Base-by-base conservation (phyloP, 1,140 invertebrate genomes). In the Megalopta genalis region DNA sequence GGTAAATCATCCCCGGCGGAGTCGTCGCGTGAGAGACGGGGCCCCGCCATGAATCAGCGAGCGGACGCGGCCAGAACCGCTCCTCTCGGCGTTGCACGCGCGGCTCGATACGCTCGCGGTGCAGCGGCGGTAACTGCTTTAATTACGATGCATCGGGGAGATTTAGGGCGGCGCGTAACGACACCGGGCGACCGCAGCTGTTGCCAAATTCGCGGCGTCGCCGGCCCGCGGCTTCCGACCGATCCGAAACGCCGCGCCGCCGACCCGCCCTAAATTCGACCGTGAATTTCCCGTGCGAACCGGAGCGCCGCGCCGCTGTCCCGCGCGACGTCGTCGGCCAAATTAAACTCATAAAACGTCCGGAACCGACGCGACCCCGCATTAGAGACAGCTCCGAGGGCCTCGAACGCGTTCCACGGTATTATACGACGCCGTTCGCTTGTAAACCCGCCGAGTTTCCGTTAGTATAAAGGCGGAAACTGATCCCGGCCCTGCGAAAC, bases 261-360 rank as follows among this genome's bases (percentile, higher is more conserved):
- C n/a, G 49, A 8, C 16, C 42, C n/a, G 12, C 60, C 59, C 81
- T 83, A 65, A 84, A 67, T 65, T 60, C 82, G 74, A 78, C 81
- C 59, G 46, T 86, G 81, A 88, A 89, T 90, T 90, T 87, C 76
- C 71, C 77, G 27, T 66, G 71, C 32, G 60, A 86, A 90, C 83
- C 83, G 72, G 86, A 90, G 88, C 81, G 57, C 9, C 10, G 88
- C 81, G 57, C 9, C 10, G 23, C n/a, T 62, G 39, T 37, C 54
- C 60, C 76, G 49, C 39, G 46, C 65, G 27, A 74, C 52, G 65
- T 39, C 67, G 73, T 68, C 69, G 84, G 80, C 84, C 86, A 91
- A 91, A 91, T 91, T 91, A 91, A 91, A 90, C 85, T 90, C 90
- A 90, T 91, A 91, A 91, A 91, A 90, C 72, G 85, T 71, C 77